Percentiles rank a stretch among this genome's conserved stretches.
These are phyloP conservation scores for Antheraea assamensis DNA, from an alignment of 2,888 invertebrate species.

Conservation along the genomic window DNA sequence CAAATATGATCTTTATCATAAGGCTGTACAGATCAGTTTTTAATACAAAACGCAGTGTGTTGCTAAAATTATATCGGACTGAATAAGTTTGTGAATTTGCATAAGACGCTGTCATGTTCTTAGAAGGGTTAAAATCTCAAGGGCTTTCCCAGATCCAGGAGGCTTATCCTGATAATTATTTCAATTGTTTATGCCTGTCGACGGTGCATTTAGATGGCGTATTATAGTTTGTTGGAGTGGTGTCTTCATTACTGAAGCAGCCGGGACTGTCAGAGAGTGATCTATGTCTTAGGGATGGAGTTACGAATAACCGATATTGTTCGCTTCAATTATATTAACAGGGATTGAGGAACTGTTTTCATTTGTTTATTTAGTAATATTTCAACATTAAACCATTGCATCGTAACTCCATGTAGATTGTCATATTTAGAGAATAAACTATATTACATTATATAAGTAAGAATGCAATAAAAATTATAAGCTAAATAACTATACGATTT, in stretches of 20 bases:
- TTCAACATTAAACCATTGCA: background rate
- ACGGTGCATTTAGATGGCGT: slow-evolving; percentile 80
- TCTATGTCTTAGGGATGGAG: slow-evolving; percentile 53
- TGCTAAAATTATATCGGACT: slow-evolving; percentile 36
- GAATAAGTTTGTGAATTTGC: slow-evolving; percentile 75
- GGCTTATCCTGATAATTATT: slow-evolving; percentile 82
- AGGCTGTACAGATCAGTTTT: slow-evolving; percentile 28
- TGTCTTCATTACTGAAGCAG: slow-evolving; percentile 71
- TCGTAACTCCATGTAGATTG: background rate
- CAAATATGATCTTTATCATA: slow-evolving; percentile 29
- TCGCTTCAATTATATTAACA: slow-evolving; percentile 38
- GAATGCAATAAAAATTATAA: too few species aligned
- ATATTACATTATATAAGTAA: too few species aligned
- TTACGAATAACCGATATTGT: slow-evolving; percentile 32
- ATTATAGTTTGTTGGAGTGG: slow-evolving; percentile 78
- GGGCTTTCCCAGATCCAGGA: slow-evolving; percentile 75
- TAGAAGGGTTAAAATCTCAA: slow-evolving; percentile 79
- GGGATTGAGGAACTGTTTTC: slow-evolving; percentile 17
- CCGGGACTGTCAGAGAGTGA: slow-evolving; percentile 64
- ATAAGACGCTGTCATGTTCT: slow-evolving; percentile 78
- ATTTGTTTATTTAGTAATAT: background rate
- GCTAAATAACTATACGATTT: too few species aligned
- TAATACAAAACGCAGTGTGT: slow-evolving; percentile 14
- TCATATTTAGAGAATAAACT: too few species aligned
- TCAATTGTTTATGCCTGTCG: slow-evolving; percentile 82